These are phyloP conservation scores for Gymnoscopelus microlampas DNA, from an alignment of 2,797 vertebrate genomes.

Conservation along the genomic window DNA sequence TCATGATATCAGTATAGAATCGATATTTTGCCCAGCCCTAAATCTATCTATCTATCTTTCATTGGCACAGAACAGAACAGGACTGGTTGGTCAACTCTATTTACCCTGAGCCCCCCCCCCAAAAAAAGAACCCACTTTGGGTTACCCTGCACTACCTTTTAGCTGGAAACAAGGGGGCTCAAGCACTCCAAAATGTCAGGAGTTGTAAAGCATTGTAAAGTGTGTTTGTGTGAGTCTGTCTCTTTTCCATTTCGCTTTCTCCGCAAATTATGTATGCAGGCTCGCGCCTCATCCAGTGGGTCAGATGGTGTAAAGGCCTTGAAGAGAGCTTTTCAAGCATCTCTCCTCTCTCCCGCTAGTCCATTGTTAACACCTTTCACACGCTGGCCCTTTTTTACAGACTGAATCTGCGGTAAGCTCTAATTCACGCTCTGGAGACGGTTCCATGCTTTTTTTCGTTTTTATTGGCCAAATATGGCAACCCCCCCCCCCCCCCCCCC, in stretches of 20 bases:
- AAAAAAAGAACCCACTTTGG: slow-evolving; percentile 32
- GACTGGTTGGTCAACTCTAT: slow-evolving; percentile 33
- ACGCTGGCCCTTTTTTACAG: slow-evolving; percentile 40
- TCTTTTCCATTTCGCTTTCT: neutral
- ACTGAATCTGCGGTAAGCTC: slow-evolving; percentile 21
- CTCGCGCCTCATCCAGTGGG: slow-evolving; percentile 5
- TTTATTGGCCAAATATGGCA: slow-evolving; percentile 67
- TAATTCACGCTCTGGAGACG: slow-evolving; percentile 47
- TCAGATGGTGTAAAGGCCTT: slow-evolving; percentile 35
- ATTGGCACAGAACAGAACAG: slow-evolving; percentile 30
- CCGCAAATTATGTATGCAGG: slow-evolving; percentile 21
- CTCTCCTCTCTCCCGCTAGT: neutral
- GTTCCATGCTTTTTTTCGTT: slow-evolving; percentile 44
- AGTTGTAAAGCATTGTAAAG: neutral
- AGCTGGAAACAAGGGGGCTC: slow-evolving; percentile 31
- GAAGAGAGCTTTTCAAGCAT: slow-evolving; percentile 29
- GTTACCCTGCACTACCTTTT: slow-evolving; percentile 3
- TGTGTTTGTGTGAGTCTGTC: slow-evolving; percentile 31
- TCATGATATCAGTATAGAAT: no score
- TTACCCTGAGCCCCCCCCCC: slow-evolving; percentile 14
- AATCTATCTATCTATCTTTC: neutral
- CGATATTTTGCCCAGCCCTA: no score
- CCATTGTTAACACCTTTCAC: slow-evolving; percentile 62
- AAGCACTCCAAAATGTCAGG: slow-evolving; percentile 23
- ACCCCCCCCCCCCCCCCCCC: slow-evolving; percentile 10